Percentiles rank a stretch among this genome's conserved stretches.
Evolutionary conservation across 2,113 vertebrate species (phyloP).

Genomic region (Natator depressus): DNA sequence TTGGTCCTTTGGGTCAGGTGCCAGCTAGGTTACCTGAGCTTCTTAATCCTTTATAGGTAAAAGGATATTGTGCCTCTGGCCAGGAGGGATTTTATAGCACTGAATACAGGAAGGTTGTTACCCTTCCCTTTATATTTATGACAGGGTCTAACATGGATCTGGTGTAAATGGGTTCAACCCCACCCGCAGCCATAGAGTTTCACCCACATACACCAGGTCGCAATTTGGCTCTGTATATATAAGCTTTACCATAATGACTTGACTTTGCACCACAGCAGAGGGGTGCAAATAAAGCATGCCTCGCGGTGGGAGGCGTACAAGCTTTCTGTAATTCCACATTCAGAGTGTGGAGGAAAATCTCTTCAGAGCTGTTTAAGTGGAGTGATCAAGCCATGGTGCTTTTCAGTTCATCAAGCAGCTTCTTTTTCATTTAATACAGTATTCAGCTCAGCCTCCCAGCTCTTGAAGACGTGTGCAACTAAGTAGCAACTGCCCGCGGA

Average conservation of each 20-base stretch:
- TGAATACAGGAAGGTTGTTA: no score
- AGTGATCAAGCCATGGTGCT: rapidly evolving
- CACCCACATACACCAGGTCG: background rate
- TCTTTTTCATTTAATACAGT: constrained; percentile 1
- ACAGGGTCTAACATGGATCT: background rate
- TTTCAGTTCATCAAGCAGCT: constrained; percentile 22
- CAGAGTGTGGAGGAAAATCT: background rate
- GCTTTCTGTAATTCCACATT: background rate
- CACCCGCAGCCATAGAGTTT: background rate
- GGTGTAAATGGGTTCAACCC: background rate
- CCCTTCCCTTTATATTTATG: no score
- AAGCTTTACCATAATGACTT: background rate
- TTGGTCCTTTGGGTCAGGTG: no score
- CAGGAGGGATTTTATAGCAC: no score
- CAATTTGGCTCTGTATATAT: background rate
- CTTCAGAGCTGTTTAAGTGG: constrained; percentile 21
- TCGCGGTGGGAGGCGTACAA: background rate
- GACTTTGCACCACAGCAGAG: background rate
- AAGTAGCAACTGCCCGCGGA: background rate
- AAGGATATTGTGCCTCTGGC: no score
- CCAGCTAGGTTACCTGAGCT: no score
- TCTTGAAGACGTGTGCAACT: background rate
- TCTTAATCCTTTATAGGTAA: no score
- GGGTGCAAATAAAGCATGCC: background rate
- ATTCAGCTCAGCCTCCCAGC: background rate